phyloP scores from a whole-genome alignment of 2,888 invertebrate genomes.

The Drosophila eohydei region DNA sequence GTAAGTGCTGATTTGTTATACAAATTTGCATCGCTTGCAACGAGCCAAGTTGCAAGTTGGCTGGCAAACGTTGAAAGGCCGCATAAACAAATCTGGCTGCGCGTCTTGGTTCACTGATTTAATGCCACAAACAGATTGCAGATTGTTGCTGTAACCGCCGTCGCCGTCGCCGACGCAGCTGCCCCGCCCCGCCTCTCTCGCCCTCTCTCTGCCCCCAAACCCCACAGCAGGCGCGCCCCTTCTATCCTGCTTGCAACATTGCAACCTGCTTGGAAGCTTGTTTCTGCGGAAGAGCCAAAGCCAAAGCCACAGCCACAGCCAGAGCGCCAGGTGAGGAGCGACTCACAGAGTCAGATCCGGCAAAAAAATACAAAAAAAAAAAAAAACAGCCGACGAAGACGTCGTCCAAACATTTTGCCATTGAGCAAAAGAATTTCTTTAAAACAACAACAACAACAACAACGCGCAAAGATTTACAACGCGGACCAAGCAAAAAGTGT shows the following conservation, averaged over 20 bases:
- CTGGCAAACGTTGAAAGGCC: constrained; percentile 30
- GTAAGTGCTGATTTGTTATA: constrained; percentile 72
- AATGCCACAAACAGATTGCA: constrained; percentile 81
- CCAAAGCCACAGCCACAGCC: constrained; percentile 9
- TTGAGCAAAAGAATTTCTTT: constrained; percentile 66
- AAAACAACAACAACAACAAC: constrained; percentile 50
- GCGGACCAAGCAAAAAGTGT: constrained; percentile 73
- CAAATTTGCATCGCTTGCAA: constrained; percentile 70
- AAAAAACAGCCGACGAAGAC: constrained; percentile 30
- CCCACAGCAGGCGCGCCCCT: constrained; percentile 37
- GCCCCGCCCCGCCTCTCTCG: background rate
- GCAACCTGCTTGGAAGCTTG: constrained; percentile 76
- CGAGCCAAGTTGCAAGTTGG: constrained; percentile 14
- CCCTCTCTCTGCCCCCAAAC: background rate
- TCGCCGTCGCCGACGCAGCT: constrained; percentile 8
- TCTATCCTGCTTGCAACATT: constrained; percentile 43
- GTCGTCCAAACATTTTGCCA: constrained; percentile 63
- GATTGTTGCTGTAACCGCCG: constrained; percentile 55
- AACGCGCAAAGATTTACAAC: constrained; percentile 65
- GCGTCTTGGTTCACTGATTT: constrained; percentile 81
- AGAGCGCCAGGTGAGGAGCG: constrained; percentile 29
- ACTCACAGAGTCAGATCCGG: constrained; percentile 50
- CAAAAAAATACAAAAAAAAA: constrained; percentile 32
- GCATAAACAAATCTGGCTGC: constrained; percentile 78
- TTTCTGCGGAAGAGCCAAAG: constrained; percentile 74